Evolutionary conservation across 2,113 vertebrate genomes (phyloP), one percentile per base, ranked within the genome.

Genomic region (Psophia crepitans): DNA sequence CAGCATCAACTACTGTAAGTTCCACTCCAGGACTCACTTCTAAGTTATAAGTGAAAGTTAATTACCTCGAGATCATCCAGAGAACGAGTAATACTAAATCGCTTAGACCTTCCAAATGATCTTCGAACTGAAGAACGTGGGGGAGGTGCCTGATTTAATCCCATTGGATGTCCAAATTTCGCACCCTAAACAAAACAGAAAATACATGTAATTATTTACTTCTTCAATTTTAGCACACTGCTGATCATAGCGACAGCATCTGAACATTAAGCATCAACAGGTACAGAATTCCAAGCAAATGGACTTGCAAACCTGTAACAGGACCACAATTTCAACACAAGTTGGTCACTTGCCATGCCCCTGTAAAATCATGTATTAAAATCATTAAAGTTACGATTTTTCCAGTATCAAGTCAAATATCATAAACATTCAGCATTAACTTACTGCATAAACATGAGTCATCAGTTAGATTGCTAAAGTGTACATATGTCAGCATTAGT

Each of bases 31-130:
- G 39, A 78, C 14, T 78, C 32, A 51, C 4, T 88, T 84, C 14
- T 49, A 68, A 71, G 49, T 85, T 89, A 82, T 43, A 89, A 80
- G 11, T 85, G 75, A 19, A 69, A 90, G 26, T 73, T 82, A 77
- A 53, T 97, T 98, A 99, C 99, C 99, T 99, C 99, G 12, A 99
- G 98, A 94, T 99, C 98, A 54, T 99, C 99, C 84, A 99, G 98
- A 17, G 99, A 99, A 53, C 99, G 99, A 7, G 99, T 99, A 96
- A 99, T 95, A 74, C 99, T 99, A 54, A 99, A 98, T 46, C 99
- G 98, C 95, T 99, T 99, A 21, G 99, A 99, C 84, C 99, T 98
- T 90, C 99, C 98, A 37, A 99, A 99, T 2, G 99, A 99, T 86
- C 99, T 98, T 35, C 99, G 98, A 49, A 97, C 98, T 18, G 99